Percentiles rank a stretch among this genome's conserved stretches.
These are phyloP conservation scores for Drosophila nr. fundita DNA, from an alignment of 2,888 invertebrate genomes.

Conservation along the genomic window DNA sequence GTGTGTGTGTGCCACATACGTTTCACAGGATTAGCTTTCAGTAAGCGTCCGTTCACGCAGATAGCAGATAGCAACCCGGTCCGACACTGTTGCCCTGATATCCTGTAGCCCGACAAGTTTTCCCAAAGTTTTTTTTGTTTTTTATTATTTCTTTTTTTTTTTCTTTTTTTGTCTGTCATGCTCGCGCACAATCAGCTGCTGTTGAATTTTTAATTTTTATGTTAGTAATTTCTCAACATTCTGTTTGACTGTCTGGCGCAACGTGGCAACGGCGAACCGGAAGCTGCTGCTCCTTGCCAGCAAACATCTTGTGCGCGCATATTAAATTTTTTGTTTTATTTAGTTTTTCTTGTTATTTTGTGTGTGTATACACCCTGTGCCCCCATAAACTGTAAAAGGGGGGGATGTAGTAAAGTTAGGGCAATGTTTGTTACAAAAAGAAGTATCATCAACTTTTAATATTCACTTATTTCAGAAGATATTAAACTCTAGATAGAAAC, in stretches of 20 bases:
- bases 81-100: constrained; percentile 23
- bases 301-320: constrained; percentile 75
- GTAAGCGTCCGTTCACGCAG: constrained; percentile 33
- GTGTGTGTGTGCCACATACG: constrained; percentile 34
- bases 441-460: neutral
- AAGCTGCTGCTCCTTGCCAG: constrained; percentile 46
- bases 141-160: constrained; percentile 3
- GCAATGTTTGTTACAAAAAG: neutral
- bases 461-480: neutral
- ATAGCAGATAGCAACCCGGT: constrained; percentile 2
- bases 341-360: constrained; percentile 44
- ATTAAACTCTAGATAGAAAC: neutral
- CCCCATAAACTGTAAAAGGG: neutral
- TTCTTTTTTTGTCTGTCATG: constrained; percentile 13
- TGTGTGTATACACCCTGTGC: constrained; percentile 5
- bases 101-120: constrained; percentile 41
- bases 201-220: constrained; percentile 82
- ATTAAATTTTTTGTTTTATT: constrained; percentile 71
- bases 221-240: constrained; percentile 78
- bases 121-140: constrained; percentile 36
- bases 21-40: constrained; percentile 62
- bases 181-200: constrained; percentile 69
- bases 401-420: too few relatives aligned
- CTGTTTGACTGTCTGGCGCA: constrained; percentile 38
- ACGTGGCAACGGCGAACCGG: constrained; percentile 28